Percentiles rank a stretch among this genome's conserved stretches.
Conservation (phyloP, 1,140 invertebrate genomes). For the Plectrocnemia conspersa region DNA sequence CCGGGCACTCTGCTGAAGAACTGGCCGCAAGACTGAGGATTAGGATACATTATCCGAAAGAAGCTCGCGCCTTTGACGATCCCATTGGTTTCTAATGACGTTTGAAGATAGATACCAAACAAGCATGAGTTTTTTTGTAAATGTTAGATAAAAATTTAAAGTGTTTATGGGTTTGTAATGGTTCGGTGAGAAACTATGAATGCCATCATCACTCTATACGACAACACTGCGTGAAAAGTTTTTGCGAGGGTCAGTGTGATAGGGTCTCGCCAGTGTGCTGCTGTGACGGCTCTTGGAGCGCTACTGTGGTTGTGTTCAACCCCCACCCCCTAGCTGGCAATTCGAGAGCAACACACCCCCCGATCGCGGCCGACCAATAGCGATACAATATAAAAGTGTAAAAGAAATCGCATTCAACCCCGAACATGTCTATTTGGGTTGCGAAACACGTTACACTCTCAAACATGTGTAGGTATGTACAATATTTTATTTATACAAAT, state of each 20-base stretch:
- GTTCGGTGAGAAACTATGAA: background rate
- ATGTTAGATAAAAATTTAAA: no score
- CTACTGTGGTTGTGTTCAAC: conserved; percentile 5
- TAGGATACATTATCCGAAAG: conserved; percentile 34
- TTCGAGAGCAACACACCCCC: conserved; percentile 3
- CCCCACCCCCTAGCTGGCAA: background rate
- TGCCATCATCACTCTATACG: background rate
- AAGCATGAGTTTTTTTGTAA: no score
- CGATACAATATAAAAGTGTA: conserved; percentile 3
- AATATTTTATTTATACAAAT: background rate
- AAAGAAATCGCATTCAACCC: conserved; percentile 1
- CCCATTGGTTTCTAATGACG: conserved; percentile 8
- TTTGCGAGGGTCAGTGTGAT: no score
- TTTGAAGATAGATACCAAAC: background rate
- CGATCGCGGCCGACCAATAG: conserved; percentile 9
- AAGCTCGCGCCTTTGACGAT: background rate
- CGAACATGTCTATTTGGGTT: background rate
- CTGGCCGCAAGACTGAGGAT: conserved; percentile 25
- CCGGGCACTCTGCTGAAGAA: conserved; percentile 19
- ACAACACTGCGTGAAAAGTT: no score
- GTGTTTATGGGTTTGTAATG: no score
- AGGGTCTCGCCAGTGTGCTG: background rate
- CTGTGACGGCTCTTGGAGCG: conserved; percentile 1
- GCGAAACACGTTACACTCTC: no score
- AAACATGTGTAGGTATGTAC: background rate